Percentiles rank a stretch among this genome's conserved stretches.
phyloP scores from a whole-genome alignment of 2,888 invertebrate genomes.

The Trichopoda pennipes region DNA sequence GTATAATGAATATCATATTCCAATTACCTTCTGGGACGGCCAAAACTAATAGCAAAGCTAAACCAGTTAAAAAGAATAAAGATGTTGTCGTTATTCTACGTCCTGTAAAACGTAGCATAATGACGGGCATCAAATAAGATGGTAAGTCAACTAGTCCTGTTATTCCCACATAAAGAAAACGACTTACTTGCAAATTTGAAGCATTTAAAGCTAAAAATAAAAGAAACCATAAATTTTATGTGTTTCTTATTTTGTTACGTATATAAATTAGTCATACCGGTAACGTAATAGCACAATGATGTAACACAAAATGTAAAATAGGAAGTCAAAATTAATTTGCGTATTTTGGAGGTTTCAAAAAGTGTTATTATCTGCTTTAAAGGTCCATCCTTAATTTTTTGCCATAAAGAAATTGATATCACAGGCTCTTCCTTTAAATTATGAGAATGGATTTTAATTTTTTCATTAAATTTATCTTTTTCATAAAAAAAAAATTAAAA shows the following conservation, averaged over 20 bases:
- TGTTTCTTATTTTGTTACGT: not conserved
- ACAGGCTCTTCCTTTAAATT: conserved; percentile 71
- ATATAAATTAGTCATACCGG: conserved; percentile 73
- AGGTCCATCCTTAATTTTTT: conserved; percentile 76
- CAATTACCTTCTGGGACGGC: conserved; percentile 79
- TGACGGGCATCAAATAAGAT: conserved; percentile 82
- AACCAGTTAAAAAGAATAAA: conserved; percentile 81
- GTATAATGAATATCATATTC: not conserved
- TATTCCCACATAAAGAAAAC: conserved; percentile 81
- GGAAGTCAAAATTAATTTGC: conserved; percentile 79
- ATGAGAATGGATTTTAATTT: conserved; percentile 5
- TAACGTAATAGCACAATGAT: conserved; percentile 80
- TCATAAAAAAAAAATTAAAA: too few relatives aligned
- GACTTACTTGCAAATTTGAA: conserved; percentile 82
- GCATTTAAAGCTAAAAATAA: conserved; percentile 82
- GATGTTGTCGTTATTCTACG: conserved; percentile 81
- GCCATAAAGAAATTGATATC: conserved; percentile 69
- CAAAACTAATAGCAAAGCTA: conserved; percentile 81
- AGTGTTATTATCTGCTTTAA: conserved; percentile 78
- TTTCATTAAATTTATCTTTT: too few relatives aligned
- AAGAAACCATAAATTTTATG: not conserved
- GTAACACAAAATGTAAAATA: conserved; percentile 81
- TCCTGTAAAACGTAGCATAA: conserved; percentile 81
- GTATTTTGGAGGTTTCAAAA: conserved; percentile 76
- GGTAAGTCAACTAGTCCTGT: conserved; percentile 83